Evolutionary conservation across 1,140 invertebrate species (phyloP).

Genomic region (Halictus rubicundus): DNA sequence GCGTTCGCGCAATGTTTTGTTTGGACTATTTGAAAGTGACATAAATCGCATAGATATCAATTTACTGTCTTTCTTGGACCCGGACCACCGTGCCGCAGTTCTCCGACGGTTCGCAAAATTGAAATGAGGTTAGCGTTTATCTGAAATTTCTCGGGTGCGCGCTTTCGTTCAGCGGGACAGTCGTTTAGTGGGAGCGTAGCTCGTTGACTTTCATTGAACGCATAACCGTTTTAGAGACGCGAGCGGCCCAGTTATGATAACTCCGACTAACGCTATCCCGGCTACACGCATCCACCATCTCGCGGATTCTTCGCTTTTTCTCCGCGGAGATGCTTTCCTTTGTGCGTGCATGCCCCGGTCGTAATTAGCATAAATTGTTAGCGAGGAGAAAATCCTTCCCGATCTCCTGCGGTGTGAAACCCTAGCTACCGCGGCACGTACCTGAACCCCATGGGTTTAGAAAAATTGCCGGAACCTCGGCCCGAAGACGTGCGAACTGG

Average conservation of each 20-base stretch:
- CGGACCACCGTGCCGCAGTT: too few species aligned
- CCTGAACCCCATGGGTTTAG: neutral
- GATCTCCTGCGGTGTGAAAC: neutral
- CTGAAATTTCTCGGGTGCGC: neutral
- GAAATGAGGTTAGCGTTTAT: neutral
- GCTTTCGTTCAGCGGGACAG: neutral
- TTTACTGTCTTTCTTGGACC: too few species aligned
- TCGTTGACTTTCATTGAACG: constrained; percentile 1
- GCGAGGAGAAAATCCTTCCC: neutral
- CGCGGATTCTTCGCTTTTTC: neutral
- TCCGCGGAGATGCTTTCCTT: neutral
- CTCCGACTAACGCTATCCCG: neutral
- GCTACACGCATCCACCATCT: neutral
- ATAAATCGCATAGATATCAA: too few species aligned
- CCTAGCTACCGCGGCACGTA: neutral
- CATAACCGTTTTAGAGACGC: neutral
- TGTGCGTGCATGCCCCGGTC: neutral
- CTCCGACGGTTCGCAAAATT: neutral
- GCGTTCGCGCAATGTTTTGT: too few species aligned
- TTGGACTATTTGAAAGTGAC: too few species aligned
- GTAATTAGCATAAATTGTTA: neutral
- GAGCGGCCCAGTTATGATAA: neutral
- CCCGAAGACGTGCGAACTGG: neutral
- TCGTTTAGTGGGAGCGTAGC: neutral
- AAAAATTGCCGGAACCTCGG: neutral